Evolutionary conservation across 1,140 invertebrate species (phyloP), one percentile per base, ranked within the genome.

Genomic region (Apolygus lucorum): DNA sequence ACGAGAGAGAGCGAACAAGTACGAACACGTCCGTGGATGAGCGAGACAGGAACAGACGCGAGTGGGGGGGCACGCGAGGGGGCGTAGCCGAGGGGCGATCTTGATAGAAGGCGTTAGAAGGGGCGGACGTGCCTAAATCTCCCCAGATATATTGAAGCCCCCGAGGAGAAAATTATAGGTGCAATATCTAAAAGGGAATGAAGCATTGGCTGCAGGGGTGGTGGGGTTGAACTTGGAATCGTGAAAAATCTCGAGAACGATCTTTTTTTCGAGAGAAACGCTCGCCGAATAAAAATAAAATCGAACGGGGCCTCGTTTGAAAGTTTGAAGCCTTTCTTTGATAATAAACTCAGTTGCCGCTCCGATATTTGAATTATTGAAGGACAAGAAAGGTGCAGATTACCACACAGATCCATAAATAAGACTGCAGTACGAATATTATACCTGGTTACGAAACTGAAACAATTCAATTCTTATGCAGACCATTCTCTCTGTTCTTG

Each of bases 41-140:
- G n/a, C n/a, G n/a, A n/a, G n/a, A n/a, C n/a, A n/a, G n/a, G 34
- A 49, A 49, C 8, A 49, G 34, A 17, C 8, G 54, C 8, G 11
- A 21, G 54, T 11, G 54, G 54, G 54, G 54, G 54, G 54, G 54
- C 54, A 59, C 54, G 54, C 54, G 54, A 59, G 54, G 54, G 54
- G 54, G 54, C 54, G 54, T 59, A 59, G 54, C 54, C 54, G 54
- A 59, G 54, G 54, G 54, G 54, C 54, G 54, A 59, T 59, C 54
- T 59, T 59, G 54, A 59, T 59, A 59, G 8, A 21, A 59, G 54
- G 54, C 54, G 54, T 59, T 59, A 59, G 54, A 59, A 59, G 54
- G 54, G 54, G 54, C 54, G 54, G 54, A 59, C 54, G 54, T 24
- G 54, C 22, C 22, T 59, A 59, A 59, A 59, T 59, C 54, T 59